Conservation (phyloP, 2,888 invertebrate genomes). For the Zhuqinia jingwanae region DNA sequence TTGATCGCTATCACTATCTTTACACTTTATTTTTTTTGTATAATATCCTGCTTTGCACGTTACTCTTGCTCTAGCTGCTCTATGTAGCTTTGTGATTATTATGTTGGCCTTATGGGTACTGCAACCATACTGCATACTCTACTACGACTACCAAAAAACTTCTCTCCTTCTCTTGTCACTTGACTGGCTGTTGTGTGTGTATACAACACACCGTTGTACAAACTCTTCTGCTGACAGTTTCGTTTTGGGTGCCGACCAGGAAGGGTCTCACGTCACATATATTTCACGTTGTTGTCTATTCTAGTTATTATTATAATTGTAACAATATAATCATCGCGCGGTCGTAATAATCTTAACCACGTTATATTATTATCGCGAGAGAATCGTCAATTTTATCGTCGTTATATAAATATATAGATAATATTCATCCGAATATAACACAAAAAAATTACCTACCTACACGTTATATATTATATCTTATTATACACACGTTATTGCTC, state of each 20-base stretch:
- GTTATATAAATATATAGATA: slow-evolving; percentile 8
- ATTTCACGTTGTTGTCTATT: slow-evolving; percentile 35
- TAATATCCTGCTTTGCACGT: slow-evolving; percentile 7
- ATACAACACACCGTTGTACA: slow-evolving; percentile 42
- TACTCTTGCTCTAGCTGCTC: not conserved
- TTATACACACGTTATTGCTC: not conserved
- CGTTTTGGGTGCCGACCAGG: slow-evolving; percentile 71
- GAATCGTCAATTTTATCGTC: slow-evolving; percentile 28
- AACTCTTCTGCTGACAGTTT: slow-evolving; percentile 63
- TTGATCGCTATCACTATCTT: not conserved
- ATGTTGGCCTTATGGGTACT: slow-evolving; percentile 2
- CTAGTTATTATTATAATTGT: slow-evolving; percentile 32
- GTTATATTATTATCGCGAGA: slow-evolving; percentile 37
- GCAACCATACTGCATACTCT: slow-evolving; percentile 2
- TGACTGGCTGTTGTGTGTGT: slow-evolving; percentile 3
- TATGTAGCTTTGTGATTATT: not conserved
- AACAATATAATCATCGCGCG: slow-evolving; percentile 4
- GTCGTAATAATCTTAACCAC: slow-evolving; percentile 5
- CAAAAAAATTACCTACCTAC: not conserved
- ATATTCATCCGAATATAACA: not conserved
- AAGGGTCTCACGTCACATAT: slow-evolving; percentile 69
- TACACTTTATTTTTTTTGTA: not conserved
- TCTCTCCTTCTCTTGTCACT: slow-evolving; percentile 17
- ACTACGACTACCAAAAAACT: too few relatives aligned
- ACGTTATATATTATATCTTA: not conserved